Evolutionary conservation across 2,113 vertebrate species (phyloP).

Genomic region (Castor canadensis): DNA sequence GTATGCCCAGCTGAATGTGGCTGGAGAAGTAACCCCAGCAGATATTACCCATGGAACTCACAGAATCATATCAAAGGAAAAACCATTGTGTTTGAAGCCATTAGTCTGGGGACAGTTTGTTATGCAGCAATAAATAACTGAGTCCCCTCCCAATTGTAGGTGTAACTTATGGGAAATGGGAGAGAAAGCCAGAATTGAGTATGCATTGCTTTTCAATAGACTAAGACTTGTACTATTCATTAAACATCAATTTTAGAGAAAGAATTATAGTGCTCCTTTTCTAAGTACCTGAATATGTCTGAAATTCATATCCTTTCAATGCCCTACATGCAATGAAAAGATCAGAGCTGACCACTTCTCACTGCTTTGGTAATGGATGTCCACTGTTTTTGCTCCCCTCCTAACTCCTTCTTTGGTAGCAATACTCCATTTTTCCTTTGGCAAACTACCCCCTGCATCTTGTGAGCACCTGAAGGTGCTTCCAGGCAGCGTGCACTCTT

Average conservation of each 20-base stretch:
- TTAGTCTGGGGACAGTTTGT: background rate
- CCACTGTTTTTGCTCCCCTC: too few species aligned
- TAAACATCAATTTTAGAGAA: background rate
- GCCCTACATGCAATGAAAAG: too few species aligned
- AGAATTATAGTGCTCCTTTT: background rate
- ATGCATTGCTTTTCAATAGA: background rate
- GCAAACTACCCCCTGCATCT: background rate
- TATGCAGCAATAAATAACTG: background rate
- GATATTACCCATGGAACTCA: too few species aligned
- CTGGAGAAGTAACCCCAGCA: fast-evolving
- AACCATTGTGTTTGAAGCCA: background rate
- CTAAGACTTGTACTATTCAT: background rate
- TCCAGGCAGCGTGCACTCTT: background rate
- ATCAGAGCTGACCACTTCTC: background rate
- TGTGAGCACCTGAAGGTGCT: background rate
- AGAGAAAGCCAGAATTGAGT: background rate
- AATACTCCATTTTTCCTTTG: background rate
- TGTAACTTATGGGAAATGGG: background rate
- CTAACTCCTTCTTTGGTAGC: background rate
- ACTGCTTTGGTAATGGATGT: background rate
- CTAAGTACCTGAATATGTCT: background rate
- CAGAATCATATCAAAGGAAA: background rate
- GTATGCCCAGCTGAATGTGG: background rate
- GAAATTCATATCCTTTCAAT: background rate
- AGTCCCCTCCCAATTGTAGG: background rate